Base-by-base conservation (phyloP, 2,888 invertebrate species). In the Helleia helle region DNA sequence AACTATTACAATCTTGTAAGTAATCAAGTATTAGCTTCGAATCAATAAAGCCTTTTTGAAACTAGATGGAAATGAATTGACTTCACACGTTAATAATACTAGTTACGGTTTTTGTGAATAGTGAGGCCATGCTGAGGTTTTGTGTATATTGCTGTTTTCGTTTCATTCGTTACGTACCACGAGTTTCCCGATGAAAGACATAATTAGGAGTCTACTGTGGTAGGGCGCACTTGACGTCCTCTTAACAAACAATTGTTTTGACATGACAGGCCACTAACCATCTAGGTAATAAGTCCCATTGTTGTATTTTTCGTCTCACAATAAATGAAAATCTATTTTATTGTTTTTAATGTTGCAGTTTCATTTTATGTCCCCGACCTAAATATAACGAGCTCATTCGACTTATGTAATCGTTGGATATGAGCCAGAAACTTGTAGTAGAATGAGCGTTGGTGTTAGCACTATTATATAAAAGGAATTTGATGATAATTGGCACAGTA, bases 221-320 rank as follows among this genome's bases (percentile, higher is more conserved):
- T 52, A 49, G 51, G 50, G 51, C 49, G 54, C 48, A 49, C 38
- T 46, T 40, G 50, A 55, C 56, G 56, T 54, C 56, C 54, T 61
- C 64, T 57, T 67, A 65, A 65, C 68, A 62, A 62, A 50, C 58
- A 59, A 68, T 80, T 80, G 80, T 79, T 79, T 79, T 75, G 71
- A 77, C 77, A 69, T 73, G 65, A 77, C 81, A 75, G 77, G 74
- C 83, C 80, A 83, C 81, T 84, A 83, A 83, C 80, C 81, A 81
- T 81, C 73, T 84, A 84, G 83, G 65, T 81, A 56, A 77, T 84
- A 84, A 84, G 84, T 80, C 81, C 84, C 83, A 84, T 84, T 84
- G 84, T 84, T 84, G 84, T 84, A 84, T 81, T 83, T 84, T 84
- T 84, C 83, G 84, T 84, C 84, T 84, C 84, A 84, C 83, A 84